These are phyloP conservation scores for Sebastes fasciatus DNA, from an alignment of 2,113 vertebrate genomes.

Conservation along the genomic window DNA sequence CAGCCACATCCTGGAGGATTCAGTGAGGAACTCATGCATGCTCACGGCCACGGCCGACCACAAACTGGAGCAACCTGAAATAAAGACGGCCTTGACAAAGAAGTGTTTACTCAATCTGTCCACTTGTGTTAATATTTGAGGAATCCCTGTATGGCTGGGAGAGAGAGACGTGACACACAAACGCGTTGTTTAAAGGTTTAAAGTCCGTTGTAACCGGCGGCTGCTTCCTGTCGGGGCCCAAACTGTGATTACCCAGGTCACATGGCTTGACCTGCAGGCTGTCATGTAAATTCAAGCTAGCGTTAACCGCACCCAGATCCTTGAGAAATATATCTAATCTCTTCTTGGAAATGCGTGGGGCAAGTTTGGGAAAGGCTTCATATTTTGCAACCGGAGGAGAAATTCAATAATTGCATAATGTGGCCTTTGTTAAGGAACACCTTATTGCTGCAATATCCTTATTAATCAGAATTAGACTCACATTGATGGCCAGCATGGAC, in stretches of 20 bases:
- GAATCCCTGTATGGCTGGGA: conserved; percentile 24
- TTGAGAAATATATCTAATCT: conserved; percentile 35
- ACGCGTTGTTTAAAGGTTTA: conserved; percentile 43
- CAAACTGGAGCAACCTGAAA: conserved; percentile 38
- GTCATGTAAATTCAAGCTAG: conserved; percentile 25
- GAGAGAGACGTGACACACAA: conserved; percentile 36
- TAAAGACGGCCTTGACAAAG: conserved; percentile 58
- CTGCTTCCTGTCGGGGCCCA: conserved; percentile 48
- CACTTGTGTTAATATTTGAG: conserved; percentile 75
- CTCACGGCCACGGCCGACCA: conserved; percentile 4
- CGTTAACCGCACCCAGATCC: conserved; percentile 46
- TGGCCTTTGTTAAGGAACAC: conserved; percentile 2
- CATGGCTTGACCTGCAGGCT: conserved; percentile 32
- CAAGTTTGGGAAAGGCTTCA: conserved; percentile 23
- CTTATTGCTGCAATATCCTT: background rate
- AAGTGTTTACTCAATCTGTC: conserved; percentile 76
- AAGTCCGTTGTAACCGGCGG: conserved; percentile 52
- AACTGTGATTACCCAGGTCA: conserved; percentile 51
- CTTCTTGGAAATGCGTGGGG: conserved; percentile 43
- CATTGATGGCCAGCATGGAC: background rate
- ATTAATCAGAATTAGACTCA: background rate
- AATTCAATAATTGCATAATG: background rate
- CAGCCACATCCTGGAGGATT: conserved; percentile 65
- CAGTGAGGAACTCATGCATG: conserved; percentile 24
- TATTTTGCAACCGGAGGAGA: conserved; percentile 20